Percentiles rank a stretch among this genome's conserved stretches.
Conservation (phyloP, 2,113 vertebrate species). For the Gobius niger region DNA sequence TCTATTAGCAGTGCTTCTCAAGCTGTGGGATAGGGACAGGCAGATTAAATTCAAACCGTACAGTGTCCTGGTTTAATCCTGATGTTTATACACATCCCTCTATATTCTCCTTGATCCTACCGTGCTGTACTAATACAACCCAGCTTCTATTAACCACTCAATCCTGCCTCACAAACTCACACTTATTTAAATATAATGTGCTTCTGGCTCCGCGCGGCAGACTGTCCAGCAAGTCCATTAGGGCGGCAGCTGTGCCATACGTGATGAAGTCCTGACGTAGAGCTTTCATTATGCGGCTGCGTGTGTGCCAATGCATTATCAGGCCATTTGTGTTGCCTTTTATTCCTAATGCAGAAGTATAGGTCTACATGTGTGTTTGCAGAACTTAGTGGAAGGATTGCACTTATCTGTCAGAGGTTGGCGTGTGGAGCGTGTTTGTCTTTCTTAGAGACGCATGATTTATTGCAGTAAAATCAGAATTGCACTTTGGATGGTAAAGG, state of each 20-base stretch:
- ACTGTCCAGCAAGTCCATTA: conserved; percentile 67
- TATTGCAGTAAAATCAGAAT: too few relatives aligned
- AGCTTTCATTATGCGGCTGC: conserved; percentile 59
- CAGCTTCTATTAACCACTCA: not conserved
- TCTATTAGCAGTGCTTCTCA: not conserved
- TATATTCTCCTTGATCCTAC: too few relatives aligned
- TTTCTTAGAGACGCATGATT: too few relatives aligned
- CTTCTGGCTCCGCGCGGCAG: conserved; percentile 45
- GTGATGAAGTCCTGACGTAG: conserved; percentile 63
- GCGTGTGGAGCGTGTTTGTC: not conserved
- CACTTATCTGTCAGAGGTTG: not conserved
- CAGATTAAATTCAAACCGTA: not conserved
- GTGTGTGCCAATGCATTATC: conserved; percentile 42
- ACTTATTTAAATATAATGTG: conserved; percentile 41
- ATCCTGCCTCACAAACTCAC: conserved; percentile 36
- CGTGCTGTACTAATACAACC: too few relatives aligned
- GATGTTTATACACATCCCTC: not conserved
- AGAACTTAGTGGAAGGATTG: not conserved
- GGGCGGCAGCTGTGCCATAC: conserved; percentile 60
- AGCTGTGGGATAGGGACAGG: not conserved
- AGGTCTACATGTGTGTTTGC: not conserved
- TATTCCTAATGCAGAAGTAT: conserved; percentile 14
- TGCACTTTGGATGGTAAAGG: too few relatives aligned
- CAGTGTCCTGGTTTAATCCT: not conserved
- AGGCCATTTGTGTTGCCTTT: conserved; percentile 45